Evolutionary conservation across 1,140 invertebrate species (phyloP).

Genomic region (Tribolium castaneum): DNA sequence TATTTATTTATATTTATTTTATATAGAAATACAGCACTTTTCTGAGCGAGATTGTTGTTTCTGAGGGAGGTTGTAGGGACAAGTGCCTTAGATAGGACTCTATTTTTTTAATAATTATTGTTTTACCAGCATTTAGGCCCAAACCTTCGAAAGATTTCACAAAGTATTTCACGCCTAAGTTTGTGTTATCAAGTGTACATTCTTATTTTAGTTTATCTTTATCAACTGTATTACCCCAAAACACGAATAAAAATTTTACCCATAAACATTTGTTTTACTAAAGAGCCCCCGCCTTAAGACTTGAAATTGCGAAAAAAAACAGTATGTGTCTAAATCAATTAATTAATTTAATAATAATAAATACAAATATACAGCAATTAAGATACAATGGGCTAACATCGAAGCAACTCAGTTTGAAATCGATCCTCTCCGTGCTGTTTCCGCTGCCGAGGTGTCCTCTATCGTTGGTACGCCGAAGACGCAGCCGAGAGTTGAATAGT

Average conservation of each 20-base stretch:
- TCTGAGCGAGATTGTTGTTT: background rate
- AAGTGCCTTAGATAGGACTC: background rate
- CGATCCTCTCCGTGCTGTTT: background rate
- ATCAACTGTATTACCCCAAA: no score
- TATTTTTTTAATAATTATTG: conserved; percentile 27
- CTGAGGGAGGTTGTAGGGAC: background rate
- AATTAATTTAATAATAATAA: conserved; percentile 9
- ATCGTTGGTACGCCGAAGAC: conserved; percentile 66
- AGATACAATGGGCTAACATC: background rate
- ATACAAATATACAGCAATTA: conserved; percentile 19
- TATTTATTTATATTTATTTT: conserved; percentile 28
- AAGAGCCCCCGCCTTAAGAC: no score
- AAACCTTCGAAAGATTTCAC: background rate
- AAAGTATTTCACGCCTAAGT: background rate
- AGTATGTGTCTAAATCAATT: background rate
- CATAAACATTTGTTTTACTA: no score
- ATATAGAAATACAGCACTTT: conserved; percentile 26
- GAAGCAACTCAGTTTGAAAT: background rate
- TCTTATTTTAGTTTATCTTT: background rate
- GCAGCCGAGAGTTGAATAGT: conserved; percentile 68
- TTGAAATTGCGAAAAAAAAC: no score
- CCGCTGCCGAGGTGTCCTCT: conserved; percentile 47
- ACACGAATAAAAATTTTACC: no score
- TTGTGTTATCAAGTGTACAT: background rate
- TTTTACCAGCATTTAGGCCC: conserved; percentile 1